These are phyloP conservation scores for Spodoptera exigua DNA, from an alignment of 2,888 invertebrate species.

Conservation along the genomic window DNA sequence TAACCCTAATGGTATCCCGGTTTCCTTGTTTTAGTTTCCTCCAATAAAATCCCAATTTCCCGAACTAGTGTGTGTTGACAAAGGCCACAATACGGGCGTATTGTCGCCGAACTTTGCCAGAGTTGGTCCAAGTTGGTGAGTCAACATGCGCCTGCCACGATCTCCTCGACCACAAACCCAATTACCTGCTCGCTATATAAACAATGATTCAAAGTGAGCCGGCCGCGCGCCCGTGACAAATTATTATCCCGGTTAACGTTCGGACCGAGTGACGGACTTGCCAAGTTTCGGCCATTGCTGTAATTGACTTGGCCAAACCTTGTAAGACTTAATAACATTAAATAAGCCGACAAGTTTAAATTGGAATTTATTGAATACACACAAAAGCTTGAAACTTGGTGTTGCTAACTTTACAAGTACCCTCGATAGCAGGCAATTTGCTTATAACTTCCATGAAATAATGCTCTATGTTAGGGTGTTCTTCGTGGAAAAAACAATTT, in stretches of 20 bases:
- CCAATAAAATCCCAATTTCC: slow-evolving; percentile 36
- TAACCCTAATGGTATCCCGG: not conserved
- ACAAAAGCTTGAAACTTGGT: slow-evolving; percentile 22
- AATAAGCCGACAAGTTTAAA: slow-evolving; percentile 49
- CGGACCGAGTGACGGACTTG: slow-evolving; percentile 32
- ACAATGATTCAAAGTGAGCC: slow-evolving; percentile 46
- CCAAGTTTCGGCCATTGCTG: slow-evolving; percentile 26
- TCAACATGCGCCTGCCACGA: slow-evolving; percentile 33
- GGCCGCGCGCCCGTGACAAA: slow-evolving; percentile 41
- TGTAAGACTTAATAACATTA: slow-evolving; percentile 45
- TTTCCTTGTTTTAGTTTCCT: slow-evolving; percentile 16
- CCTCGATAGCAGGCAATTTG: slow-evolving; percentile 35
- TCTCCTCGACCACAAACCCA: slow-evolving; percentile 38
- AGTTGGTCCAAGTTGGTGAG: slow-evolving; percentile 22
- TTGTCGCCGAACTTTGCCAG: slow-evolving; percentile 30
- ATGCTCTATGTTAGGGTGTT: slow-evolving; percentile 1
- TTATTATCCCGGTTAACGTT: slow-evolving; percentile 38
- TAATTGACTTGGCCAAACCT: slow-evolving; percentile 43
- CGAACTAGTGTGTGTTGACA: slow-evolving; percentile 41
- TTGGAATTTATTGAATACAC: slow-evolving; percentile 53
- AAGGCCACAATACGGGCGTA: slow-evolving; percentile 28
- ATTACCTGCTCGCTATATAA: slow-evolving; percentile 52
- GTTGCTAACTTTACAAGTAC: slow-evolving; percentile 24
- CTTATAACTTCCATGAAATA: slow-evolving; percentile 27
- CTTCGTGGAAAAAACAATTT: too few relatives aligned